A percentile compares a stretch with the other conserved stretches of the same genome.
Conservation (phyloP, 2,113 vertebrate species). For the Macroglossus sobrinus region DNA sequence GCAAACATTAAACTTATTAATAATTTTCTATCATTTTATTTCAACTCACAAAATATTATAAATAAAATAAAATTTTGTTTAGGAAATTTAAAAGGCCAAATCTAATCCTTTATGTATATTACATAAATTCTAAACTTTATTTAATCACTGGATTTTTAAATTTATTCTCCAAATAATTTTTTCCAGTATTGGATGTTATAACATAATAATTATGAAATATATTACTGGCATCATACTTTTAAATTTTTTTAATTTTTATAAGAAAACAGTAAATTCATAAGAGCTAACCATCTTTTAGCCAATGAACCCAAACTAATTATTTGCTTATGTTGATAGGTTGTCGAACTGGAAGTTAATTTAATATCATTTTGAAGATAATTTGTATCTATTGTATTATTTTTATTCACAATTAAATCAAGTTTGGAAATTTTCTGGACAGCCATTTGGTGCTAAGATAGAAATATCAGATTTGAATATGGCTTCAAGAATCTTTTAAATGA, state of each 20-base stretch:
- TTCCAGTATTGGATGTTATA: not conserved
- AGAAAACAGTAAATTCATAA: not conserved
- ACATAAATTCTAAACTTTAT: not conserved
- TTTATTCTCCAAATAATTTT: not conserved
- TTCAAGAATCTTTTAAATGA: constrained; percentile 14
- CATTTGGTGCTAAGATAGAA: not conserved
- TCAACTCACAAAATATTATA: not conserved
- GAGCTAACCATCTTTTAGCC: not conserved
- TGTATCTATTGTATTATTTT: not conserved
- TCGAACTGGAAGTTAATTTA: not conserved
- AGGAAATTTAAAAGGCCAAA: not conserved
- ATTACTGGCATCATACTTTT: not conserved
- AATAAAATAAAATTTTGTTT: not conserved
- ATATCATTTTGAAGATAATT: not conserved
- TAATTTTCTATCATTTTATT: not conserved
- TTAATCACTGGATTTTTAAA: not conserved
- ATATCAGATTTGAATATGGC: not conserved
- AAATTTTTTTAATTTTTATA: not conserved
- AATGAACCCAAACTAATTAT: not conserved
- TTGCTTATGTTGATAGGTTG: not conserved
- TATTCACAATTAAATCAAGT: not conserved
- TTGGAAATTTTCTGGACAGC: not conserved
- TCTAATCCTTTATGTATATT: not conserved
- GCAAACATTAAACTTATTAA: not conserved
- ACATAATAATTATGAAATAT: not conserved